Evolutionary conservation across 2,888 invertebrate species (phyloP), one percentile per base, ranked within the genome.

Genomic region (Diadegma fenestrale): DNA sequence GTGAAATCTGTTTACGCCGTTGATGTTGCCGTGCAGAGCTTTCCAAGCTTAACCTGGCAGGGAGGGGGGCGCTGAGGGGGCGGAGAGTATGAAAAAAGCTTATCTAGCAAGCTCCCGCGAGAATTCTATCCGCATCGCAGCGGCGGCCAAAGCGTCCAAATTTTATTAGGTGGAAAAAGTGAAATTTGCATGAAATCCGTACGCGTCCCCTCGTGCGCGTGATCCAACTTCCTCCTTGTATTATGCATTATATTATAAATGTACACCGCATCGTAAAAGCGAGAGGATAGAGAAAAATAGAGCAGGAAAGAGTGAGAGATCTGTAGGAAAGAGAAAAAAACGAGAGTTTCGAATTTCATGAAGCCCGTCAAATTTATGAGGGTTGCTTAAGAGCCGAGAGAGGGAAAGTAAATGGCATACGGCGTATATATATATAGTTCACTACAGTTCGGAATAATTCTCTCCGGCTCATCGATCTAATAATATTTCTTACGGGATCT

Each of bases 111-210:
- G 54, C 73, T 80, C 68, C 79, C 43, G 68, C 51, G 78, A 17
- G 58, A 68, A 68, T 85, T 87, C 41, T 43, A 72, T 77, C 75
- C 72, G 43, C 76, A 54, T 69, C 26, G 73, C 61, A 61, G 61
- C 77, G 63, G 63, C 68, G 63, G 61, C 43, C 80, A 54, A 83
- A 72, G 71, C 75, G 63, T 64, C 73, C 76, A 68, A 90, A 89
- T 90, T 92, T 92, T 92, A 92, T 92, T 90, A 91, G 88, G 86
- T 88, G 87, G 89, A 91, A 90, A 88, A 87, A 82, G 72, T 85
- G 84, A 88, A 89, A 92, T 92, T 92, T 91, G 89, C 92, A 91
- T 91, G 88, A 90, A 89, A 91, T 88, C 88, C 88, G 82, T 88
- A 85, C 66, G 73, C 80, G 86, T 58, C 68, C 61, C 72, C 54